Evolutionary conservation across 2,888 invertebrate species (phyloP).

Genomic region (Troilus luridus): DNA sequence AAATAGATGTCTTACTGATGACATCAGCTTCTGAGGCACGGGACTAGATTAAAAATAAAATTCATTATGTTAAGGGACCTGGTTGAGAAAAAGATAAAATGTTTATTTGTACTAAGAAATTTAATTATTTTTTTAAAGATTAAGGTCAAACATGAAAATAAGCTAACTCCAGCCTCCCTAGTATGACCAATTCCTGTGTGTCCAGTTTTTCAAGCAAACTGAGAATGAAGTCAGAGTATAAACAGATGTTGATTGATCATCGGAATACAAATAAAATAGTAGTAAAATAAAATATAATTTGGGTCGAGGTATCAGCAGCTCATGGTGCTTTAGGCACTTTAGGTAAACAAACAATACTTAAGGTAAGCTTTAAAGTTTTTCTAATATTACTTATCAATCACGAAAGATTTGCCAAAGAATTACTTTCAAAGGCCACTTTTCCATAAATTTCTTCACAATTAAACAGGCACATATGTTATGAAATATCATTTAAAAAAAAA

Average conservation of each 20-base stretch:
- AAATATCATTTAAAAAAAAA: not conserved
- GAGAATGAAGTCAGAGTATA: not conserved
- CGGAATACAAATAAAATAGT: not conserved
- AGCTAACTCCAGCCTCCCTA: not conserved
- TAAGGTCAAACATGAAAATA: not conserved
- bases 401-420: not conserved
- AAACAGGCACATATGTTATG: not conserved
- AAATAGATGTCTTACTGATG: not conserved
- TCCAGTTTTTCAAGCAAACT: not conserved
- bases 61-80: not conserved
- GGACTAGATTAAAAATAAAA: not conserved
- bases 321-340: not conserved
- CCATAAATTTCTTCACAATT: not conserved
- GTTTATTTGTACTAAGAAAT: not conserved
- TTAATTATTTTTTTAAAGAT: not conserved
- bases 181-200: not conserved
- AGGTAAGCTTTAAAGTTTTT: not conserved
- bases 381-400: not conserved
- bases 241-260: not conserved
- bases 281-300: not conserved
- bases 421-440: not conserved
- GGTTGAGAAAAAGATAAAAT: not conserved
- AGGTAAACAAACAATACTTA: not conserved
- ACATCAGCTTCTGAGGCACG: slow-evolving; percentile 4
- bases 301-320: not conserved